Base-by-base conservation (phyloP, 1,140 invertebrate genomes). In the Pemphigus obesinymphae region DNA sequence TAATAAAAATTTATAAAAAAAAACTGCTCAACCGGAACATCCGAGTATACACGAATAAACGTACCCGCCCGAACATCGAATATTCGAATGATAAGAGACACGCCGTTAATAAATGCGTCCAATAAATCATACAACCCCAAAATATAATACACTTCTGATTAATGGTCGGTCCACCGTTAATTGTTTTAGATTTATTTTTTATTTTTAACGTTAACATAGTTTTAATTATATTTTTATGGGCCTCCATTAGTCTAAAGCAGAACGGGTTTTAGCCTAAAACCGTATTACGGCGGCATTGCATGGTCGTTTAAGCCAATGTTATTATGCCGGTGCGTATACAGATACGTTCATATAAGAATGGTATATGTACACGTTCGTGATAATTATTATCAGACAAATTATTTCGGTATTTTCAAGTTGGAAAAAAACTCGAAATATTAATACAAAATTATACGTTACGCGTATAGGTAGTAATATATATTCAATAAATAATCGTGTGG, bases 41-140 rank as follows among this genome's bases (percentile, higher is more conserved):
- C 20, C 20, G 13, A 66, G 37, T 23, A 20, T n/a, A n/a, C n/a
- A n/a, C n/a, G n/a, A n/a, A n/a, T n/a, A n/a, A n/a, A n/a, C n/a
- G n/a, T n/a, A n/a, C 20, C 20, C 23, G 6, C 20, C 4, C 58
- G 15, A 34, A 34, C 11, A 20, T 43, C n/a, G 37, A 40, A 40
- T 43, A 37, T 23, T 43, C n/a, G 37, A 40, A 40, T 43, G 66
- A 68, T 37, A 68, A 68, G 20, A 23, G 20, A 68, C 31, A 23
- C 34, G 20, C 26, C 13, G 0, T 23, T 43, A 26, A 53, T 63
- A 68, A 68, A 68, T 11, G 11, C n/a, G 66, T 4, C 37, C 66
- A 68, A 68, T 68, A 68, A 68, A 68, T 68, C 66, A 23, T 68
- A 68, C n/a, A 13, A 43, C n/a, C 34, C n/a, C 66, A 26, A 43